Evolutionary conservation across 1,140 invertebrate species (phyloP).

Genomic region (Apis florea): DNA sequence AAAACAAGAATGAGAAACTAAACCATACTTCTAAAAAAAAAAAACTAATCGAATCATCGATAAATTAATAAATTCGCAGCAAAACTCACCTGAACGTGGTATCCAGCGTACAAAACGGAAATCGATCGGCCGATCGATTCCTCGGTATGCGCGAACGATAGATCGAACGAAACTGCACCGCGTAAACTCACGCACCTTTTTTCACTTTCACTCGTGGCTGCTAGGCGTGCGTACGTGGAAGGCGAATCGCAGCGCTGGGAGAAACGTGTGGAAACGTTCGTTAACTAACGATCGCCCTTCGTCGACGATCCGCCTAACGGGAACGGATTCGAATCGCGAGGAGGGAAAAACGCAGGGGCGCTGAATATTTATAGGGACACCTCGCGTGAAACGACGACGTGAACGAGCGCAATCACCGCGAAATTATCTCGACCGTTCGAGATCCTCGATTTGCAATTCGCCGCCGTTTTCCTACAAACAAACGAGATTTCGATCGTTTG

Average conservation of each 20-base stretch:
- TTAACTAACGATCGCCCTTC: slow-evolving; percentile 32
- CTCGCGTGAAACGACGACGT: slow-evolving; percentile 8
- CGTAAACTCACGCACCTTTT: neutral
- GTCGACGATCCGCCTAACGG: neutral
- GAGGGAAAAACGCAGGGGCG: neutral
- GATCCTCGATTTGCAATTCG: neutral
- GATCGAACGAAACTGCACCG: slow-evolving; percentile 33
- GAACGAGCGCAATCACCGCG: slow-evolving; percentile 6
- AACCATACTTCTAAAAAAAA: neutral
- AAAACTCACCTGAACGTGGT: slow-evolving; percentile 60
- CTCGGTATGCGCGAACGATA: slow-evolving; percentile 34
- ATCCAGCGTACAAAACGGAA: slow-evolving; percentile 56
- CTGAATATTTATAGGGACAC: slow-evolving; percentile 29
- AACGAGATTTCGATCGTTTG: neutral
- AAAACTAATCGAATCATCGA: neutral
- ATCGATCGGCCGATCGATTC: slow-evolving; percentile 56
- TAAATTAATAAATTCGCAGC: neutral
- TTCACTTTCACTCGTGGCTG: slow-evolving; percentile 26
- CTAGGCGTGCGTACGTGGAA: neutral
- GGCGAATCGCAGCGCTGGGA: slow-evolving; percentile 1
- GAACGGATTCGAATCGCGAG: neutral
- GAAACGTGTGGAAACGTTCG: slow-evolving; percentile 35
- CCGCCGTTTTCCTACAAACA: too few relatives aligned
- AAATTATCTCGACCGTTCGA: slow-evolving; percentile 20
- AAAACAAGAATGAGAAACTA: neutral